A percentile compares a stretch with the other conserved stretches of the same genome.
Conservation (phyloP, 2,113 vertebrate species). For the Forbesichthys agassizii region DNA sequence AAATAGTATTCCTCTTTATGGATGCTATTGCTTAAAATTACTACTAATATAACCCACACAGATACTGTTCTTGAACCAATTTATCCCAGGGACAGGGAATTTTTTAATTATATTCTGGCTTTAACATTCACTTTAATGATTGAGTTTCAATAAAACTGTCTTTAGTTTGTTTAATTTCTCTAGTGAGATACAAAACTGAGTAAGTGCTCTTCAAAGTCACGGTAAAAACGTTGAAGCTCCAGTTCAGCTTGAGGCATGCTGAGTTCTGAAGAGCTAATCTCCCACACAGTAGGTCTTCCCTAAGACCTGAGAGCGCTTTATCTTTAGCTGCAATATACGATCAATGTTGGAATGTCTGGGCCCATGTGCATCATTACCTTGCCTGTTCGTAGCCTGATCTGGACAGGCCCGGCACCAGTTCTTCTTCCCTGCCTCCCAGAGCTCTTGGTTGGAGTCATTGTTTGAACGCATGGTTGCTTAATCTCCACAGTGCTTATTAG, state of each 20-base stretch:
- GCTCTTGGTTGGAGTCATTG: too few species aligned
- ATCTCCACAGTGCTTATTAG: too few species aligned
- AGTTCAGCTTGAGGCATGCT: conserved; percentile 43
- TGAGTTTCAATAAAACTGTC: too few species aligned
- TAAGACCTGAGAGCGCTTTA: conserved; percentile 22
- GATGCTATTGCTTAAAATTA: neutral
- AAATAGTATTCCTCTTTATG: neutral
- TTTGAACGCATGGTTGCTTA: too few species aligned
- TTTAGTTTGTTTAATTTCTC: conserved; percentile 23
- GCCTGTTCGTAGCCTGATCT: conserved; percentile 19
- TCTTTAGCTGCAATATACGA: conserved; percentile 26
- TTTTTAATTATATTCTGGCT: too few species aligned
- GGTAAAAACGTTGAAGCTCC: conserved; percentile 52
- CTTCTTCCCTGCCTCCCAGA: neutral
- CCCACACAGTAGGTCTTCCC: conserved; percentile 39
- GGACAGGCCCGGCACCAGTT: neutral
- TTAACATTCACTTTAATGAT: too few species aligned
- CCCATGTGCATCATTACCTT: conserved; percentile 24
- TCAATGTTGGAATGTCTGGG: conserved; percentile 26
- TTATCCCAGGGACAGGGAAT: too few species aligned
- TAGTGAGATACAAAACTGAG: conserved; percentile 31
- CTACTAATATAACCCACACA: neutral
- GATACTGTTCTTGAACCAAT: too few species aligned
- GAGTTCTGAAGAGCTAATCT: conserved; percentile 46
- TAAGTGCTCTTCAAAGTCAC: conserved; percentile 55